Percentiles rank a stretch among this genome's conserved stretches.
phyloP scores from a whole-genome alignment of 2,113 vertebrate species.

The Corythoichthys intestinalis region DNA sequence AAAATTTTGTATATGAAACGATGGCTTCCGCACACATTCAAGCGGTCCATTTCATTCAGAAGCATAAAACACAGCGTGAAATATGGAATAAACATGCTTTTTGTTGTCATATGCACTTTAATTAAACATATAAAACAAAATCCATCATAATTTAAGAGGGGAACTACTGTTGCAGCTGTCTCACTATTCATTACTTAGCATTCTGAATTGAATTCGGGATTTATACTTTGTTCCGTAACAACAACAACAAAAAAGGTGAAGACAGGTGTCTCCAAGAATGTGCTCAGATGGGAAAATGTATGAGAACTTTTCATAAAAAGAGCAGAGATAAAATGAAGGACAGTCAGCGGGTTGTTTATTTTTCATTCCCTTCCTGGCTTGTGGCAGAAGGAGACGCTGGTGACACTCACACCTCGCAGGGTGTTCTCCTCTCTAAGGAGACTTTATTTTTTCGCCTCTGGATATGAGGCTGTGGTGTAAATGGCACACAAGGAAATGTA shows the following conservation, averaged over 20 bases:
- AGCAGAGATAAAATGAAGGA: conserved; percentile 48
- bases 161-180: not conserved
- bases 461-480: conserved; percentile 42
- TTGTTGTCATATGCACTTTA: no score
- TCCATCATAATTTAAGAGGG: no score
- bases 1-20: no score
- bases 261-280: conserved; percentile 33
- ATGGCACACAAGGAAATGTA: conserved; percentile 68
- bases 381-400: conserved; percentile 29
- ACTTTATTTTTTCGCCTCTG: conserved; percentile 43
- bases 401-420: conserved; percentile 36
- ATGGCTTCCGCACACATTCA: no score
- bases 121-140: no score
- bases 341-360: conserved; percentile 32
- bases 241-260: conserved; percentile 49
- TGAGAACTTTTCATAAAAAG: conserved; percentile 48
- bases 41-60: no score
- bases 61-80: no score
- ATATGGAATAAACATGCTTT: no score
- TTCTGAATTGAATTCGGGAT: conserved; percentile 11
- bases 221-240: conserved; percentile 14
- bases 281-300: conserved; percentile 40
- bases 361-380: conserved; percentile 3
- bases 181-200: conserved; percentile 14
- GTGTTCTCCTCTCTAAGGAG: conserved; percentile 29